These are phyloP conservation scores for Eupsilia transversa DNA, from an alignment of 2,888 invertebrate species.

Conservation along the genomic window DNA sequence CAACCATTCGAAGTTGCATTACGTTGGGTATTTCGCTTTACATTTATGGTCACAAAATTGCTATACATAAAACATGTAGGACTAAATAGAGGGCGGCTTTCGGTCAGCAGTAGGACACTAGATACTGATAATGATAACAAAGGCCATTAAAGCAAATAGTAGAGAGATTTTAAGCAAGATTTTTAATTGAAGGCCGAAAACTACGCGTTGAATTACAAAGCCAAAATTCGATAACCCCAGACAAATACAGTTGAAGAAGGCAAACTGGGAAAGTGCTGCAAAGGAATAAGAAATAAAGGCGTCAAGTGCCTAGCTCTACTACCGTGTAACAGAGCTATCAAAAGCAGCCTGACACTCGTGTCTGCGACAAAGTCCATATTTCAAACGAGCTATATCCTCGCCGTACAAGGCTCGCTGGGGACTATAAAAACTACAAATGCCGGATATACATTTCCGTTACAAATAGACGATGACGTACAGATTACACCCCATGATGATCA, in stretches of 20 bases:
- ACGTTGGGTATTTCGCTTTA: not conserved
- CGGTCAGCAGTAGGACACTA: not conserved
- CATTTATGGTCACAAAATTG: not conserved
- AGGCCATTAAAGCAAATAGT: not conserved
- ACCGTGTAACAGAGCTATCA: constrained; percentile 44
- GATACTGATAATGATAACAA: not conserved
- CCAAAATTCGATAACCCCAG: not conserved
- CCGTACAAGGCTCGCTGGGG: constrained; percentile 34
- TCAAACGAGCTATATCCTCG: constrained; percentile 43
- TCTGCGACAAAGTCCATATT: constrained; percentile 31
- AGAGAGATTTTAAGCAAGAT: not conserved
- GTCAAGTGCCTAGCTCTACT: constrained; percentile 3
- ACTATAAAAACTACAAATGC: constrained; percentile 55
- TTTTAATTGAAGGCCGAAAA: not conserved
- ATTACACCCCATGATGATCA: constrained; percentile 67
- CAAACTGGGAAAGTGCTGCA: constrained; percentile 2
- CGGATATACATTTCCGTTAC: constrained; percentile 74
- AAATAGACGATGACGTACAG: constrained; percentile 68
- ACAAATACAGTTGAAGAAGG: not conserved
- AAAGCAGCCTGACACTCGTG: constrained; percentile 42
- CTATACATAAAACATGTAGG: not conserved
- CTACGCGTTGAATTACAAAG: not conserved
- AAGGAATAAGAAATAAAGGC: constrained; percentile 30
- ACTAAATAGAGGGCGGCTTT: not conserved
- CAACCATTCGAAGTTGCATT: not conserved